phyloP scores from a whole-genome alignment of 2,797 vertebrate genomes.

The Ctenopoma multispine region DNA sequence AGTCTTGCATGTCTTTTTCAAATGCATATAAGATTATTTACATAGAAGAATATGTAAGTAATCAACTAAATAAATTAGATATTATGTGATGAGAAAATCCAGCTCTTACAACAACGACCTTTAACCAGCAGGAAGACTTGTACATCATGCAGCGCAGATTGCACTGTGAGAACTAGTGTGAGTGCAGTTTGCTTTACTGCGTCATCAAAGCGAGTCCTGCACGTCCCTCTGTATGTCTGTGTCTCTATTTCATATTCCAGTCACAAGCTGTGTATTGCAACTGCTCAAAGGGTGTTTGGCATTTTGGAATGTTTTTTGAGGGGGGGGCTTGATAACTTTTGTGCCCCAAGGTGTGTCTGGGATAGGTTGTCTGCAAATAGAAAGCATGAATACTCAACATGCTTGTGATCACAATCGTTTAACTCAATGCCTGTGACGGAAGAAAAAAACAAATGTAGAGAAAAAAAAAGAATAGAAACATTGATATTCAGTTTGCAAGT shows the following conservation, averaged over 20 bases:
- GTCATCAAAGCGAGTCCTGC: slow-evolving; percentile 72
- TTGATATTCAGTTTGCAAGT: slow-evolving; percentile 55
- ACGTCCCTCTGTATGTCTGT: slow-evolving; percentile 57
- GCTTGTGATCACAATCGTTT: slow-evolving; percentile 35
- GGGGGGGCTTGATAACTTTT: slow-evolving; percentile 64
- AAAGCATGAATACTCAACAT: slow-evolving; percentile 42
- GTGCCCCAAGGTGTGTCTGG: slow-evolving; percentile 68
- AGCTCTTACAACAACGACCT: slow-evolving; percentile 63
- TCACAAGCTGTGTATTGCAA: slow-evolving; percentile 73
- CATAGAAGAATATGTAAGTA: slow-evolving; percentile 27
- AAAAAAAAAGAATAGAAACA: slow-evolving; percentile 13
- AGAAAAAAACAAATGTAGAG: slow-evolving; percentile 11
- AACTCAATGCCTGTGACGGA: slow-evolving; percentile 26
- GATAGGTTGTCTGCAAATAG: slow-evolving; percentile 56
- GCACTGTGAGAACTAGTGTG: slow-evolving; percentile 50
- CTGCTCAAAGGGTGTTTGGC: slow-evolving; percentile 73
- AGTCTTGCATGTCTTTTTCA: slow-evolving; percentile 10
- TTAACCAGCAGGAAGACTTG: slow-evolving; percentile 61
- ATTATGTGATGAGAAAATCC: slow-evolving; percentile 66
- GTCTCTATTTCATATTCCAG: slow-evolving; percentile 77
- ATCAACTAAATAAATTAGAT: slow-evolving; percentile 46
- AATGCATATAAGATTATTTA: slow-evolving; percentile 11
- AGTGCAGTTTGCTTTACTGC: slow-evolving; percentile 63
- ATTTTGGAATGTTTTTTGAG: slow-evolving; percentile 57
- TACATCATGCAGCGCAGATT: slow-evolving; percentile 20